Percentiles rank a stretch among this genome's conserved stretches.
Evolutionary conservation across 2,113 vertebrate species (phyloP).

Genomic region (Rattus rattus): DNA sequence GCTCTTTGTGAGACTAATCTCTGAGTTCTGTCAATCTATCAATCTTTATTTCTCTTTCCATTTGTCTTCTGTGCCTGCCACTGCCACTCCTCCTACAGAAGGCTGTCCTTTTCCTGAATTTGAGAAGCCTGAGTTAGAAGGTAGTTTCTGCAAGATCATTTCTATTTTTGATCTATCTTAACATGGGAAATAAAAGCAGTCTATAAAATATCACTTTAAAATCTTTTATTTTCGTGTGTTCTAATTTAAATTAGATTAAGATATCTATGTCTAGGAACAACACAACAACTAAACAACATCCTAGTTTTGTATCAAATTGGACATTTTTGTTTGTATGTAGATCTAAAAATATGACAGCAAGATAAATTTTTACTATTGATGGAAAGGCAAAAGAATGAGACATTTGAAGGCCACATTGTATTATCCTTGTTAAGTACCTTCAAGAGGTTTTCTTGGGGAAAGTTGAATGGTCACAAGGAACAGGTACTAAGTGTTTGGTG

Average conservation of each 20-base stretch:
- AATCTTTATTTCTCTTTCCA: conserved; percentile 48
- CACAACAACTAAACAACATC: background rate
- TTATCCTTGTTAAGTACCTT: background rate
- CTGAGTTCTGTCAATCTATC: conserved; percentile 40
- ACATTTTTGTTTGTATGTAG: background rate
- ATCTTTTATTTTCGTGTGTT: conserved; percentile 6
- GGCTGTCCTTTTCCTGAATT: background rate
- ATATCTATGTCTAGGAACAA: background rate
- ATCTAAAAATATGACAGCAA: background rate
- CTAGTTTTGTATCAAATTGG: background rate
- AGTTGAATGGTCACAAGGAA: background rate
- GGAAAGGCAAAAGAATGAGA: background rate
- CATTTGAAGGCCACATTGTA: background rate
- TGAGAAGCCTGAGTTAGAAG: conserved; percentile 25
- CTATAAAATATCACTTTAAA: background rate
- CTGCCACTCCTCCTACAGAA: background rate
- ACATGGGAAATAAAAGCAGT: background rate
- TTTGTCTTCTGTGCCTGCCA: background rate
- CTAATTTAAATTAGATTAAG: background rate
- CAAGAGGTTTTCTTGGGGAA: background rate
- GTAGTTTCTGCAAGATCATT: background rate
- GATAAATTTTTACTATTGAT: background rate
- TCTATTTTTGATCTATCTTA: conserved; percentile 2
- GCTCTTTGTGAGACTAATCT: conserved; percentile 8
- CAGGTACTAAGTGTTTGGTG: background rate